Conservation (phyloP, 92 coral and sea anemone species). For the Umimayanthus kanabou region DNA sequence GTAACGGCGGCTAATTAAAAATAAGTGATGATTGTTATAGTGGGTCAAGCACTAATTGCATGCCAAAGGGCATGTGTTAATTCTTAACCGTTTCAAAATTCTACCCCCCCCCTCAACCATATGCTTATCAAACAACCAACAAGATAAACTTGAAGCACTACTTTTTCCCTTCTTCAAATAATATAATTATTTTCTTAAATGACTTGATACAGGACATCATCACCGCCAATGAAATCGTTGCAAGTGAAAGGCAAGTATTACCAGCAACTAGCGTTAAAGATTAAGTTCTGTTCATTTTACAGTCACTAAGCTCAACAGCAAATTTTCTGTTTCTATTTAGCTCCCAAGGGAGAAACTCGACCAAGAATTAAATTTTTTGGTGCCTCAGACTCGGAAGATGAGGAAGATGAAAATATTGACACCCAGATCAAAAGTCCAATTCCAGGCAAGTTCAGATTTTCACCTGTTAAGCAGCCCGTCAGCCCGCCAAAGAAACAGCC, state of each 20-base stretch:
- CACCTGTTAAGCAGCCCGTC: conserved; percentile 21
- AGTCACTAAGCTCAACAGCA: background rate
- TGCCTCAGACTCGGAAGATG: conserved; percentile 55
- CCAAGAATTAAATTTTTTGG: conserved; percentile 61
- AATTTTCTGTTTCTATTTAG: conserved; percentile 9
- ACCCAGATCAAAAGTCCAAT: conserved; percentile 25
- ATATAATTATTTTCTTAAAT: background rate
- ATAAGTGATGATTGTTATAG: too few species aligned
- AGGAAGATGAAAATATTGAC: conserved; percentile 25
- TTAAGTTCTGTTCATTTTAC: background rate
- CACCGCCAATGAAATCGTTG: background rate
- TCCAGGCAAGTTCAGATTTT: conserved; percentile 16
- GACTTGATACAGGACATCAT: conserved; percentile 17
- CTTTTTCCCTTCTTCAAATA: background rate
- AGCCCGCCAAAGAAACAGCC: conserved; percentile 16
- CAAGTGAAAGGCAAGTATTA: conserved; percentile 18
- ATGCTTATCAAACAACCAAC: background rate
- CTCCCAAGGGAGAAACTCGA: conserved; percentile 26
- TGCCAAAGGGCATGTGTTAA: too few species aligned
- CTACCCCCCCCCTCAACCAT: too few species aligned
- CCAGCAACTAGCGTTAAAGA: background rate
- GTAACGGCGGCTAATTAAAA: too few species aligned
- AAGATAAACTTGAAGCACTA: background rate
- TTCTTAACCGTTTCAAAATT: too few species aligned
- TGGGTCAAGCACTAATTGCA: too few species aligned